Base-by-base conservation (phyloP, 2,888 invertebrate genomes). In the Galerucella pusilla region DNA sequence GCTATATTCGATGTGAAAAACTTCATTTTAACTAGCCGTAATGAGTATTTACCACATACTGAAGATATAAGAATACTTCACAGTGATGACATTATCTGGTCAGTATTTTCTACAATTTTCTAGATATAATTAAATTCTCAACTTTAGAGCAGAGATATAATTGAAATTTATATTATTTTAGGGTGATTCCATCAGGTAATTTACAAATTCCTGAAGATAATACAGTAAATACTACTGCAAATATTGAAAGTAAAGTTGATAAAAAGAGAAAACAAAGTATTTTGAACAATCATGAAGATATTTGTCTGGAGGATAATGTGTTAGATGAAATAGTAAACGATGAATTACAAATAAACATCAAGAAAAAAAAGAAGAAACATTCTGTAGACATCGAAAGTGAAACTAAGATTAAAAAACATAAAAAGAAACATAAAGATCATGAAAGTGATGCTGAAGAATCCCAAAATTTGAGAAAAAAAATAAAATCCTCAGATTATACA, bases 61-160 rank as follows among this genome's bases (percentile, higher is more conserved):
- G 79, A 79, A 73, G 77, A 78, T 75, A 71, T 75, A 11, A 69
- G 74, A 65, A 60, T 79, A 28, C 28, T 79, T n/a, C 73, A 75
- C 9, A 61, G 65, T 1, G 59, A 77, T 65, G 79, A 79, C 7
- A 49, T 77, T 16, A 42, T 79, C 20, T 78, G 78, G 79, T 79
- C 71, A 78, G 74, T 61, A 61, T 61, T 63, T 69, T 35, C 14
- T 16, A 49, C 20, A n/a, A 61, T 61, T 63, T 69, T 35, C 14
- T 16, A 49, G 35, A n/a, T 54, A 45, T 12, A 71, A 35, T 16
- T 12, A 35, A 4, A 42, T 63, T 35, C 6, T 25, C 11, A 2
- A n/a, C 12, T 49, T 46, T 66, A 49, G 0, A 4, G 25, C 11
- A 11, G 5, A n/a, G 20, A 20, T 52, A 42, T 73, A 52, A 54